Percentiles rank a stretch among this genome's conserved stretches.
Evolutionary conservation across 2,797 vertebrate species (phyloP).

Genomic region (Sebastes ruberrimus): DNA sequence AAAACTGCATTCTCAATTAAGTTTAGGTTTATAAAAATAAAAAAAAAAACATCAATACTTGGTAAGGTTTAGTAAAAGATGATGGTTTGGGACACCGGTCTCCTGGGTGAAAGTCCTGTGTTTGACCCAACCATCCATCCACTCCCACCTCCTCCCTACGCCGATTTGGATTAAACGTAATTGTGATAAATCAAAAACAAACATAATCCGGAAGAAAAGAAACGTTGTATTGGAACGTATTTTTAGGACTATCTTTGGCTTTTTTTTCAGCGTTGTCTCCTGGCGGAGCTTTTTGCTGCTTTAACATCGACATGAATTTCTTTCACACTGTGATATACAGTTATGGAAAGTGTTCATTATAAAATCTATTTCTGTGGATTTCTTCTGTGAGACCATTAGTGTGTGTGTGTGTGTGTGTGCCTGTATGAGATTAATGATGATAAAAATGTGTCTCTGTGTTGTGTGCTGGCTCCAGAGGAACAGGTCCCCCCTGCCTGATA

Average conservation of each 20-base stretch:
- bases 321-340: not conserved
- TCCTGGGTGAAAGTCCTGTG: not conserved
- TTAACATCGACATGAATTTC: not conserved
- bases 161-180: not conserved
- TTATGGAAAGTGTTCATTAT: not conserved
- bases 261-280: not conserved
- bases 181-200: not conserved
- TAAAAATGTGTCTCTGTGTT: not conserved
- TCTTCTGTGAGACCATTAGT: not conserved
- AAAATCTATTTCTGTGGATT: slow-evolving; percentile 14
- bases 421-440: slow-evolving; percentile 8
- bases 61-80: not conserved
- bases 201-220: no score
- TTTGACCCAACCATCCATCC: not conserved
- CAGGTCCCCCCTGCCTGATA: slow-evolving; percentile 35
- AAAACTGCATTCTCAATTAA: not conserved
- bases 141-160: not conserved
- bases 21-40: not conserved
- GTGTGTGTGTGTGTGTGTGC: not conserved
- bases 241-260: not conserved
- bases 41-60: not conserved
- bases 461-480: slow-evolving; percentile 27
- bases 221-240: no score
- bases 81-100: not conserved
- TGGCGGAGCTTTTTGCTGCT: not conserved